Conservation (phyloP, 2,888 invertebrate species). For the Balanococcus diminutus region DNA sequence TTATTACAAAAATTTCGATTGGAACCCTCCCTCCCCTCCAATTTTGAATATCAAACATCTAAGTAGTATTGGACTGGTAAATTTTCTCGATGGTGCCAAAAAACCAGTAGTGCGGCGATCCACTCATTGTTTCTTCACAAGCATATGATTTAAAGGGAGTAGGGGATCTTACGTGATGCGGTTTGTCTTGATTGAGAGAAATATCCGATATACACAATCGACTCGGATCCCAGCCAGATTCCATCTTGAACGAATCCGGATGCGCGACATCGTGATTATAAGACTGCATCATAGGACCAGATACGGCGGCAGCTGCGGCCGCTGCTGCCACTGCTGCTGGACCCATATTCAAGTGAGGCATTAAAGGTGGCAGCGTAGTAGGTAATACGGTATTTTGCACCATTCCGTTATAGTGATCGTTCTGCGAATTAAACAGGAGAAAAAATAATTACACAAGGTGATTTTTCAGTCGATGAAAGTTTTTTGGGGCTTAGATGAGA, state of each 20-base stretch:
- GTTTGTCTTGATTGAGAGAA: constrained; percentile 57
- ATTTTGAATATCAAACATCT: no score
- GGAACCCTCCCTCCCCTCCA: no score
- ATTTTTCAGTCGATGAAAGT: no score
- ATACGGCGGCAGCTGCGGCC: not conserved
- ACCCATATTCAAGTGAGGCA: constrained; percentile 52
- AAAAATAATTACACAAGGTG: not conserved
- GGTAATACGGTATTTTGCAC: constrained; percentile 50
- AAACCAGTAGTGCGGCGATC: no score
- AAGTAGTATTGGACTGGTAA: no score
- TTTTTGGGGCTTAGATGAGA: not conserved
- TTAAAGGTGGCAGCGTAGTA: constrained; percentile 30
- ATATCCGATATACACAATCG: constrained; percentile 59
- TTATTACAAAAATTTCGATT: no score
- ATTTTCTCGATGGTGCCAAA: no score
- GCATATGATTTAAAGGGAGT: no score
- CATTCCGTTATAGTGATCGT: constrained; percentile 47
- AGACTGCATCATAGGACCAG: constrained; percentile 49
- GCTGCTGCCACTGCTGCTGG: constrained; percentile 22
- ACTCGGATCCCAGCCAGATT: constrained; percentile 55
- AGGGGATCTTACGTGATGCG: constrained; percentile 51
- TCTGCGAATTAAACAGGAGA: not conserved
- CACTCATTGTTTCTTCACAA: no score
- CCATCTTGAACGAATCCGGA: constrained; percentile 50
- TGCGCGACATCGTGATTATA: constrained; percentile 44